Percentiles rank a stretch among this genome's conserved stretches.
These are phyloP conservation scores for Moxostoma hubbsi DNA, from an alignment of 2,797 vertebrate genomes.

Conservation along the genomic window DNA sequence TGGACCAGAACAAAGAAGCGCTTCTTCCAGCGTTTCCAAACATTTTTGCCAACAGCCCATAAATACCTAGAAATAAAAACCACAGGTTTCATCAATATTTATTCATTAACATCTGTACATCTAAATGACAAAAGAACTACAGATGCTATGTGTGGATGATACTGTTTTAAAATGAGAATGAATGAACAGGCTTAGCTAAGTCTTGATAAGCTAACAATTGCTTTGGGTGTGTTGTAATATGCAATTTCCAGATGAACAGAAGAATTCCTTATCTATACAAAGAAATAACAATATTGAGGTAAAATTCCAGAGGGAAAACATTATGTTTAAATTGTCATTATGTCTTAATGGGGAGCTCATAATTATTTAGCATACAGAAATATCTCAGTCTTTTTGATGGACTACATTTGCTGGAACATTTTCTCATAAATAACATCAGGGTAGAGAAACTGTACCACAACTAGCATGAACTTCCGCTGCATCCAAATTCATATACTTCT, in stretches of 20 bases:
- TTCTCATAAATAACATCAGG: neutral
- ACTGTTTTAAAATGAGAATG: neutral
- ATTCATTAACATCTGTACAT: neutral
- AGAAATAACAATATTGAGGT: neutral
- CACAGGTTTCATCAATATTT: constrained; percentile 43
- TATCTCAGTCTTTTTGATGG: neutral
- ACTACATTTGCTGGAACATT: neutral
- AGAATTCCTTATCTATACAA: neutral
- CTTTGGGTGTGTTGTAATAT: too few species aligned
- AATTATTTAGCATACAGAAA: too few species aligned
- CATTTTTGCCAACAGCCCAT: constrained; percentile 99
- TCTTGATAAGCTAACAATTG: too few species aligned
- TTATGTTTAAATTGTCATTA: neutral
- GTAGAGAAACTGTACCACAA: neutral
- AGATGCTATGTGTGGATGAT: neutral
- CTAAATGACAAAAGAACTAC: neutral
- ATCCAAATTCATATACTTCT: too few species aligned
- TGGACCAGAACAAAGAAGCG: constrained; percentile 98
- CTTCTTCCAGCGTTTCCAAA: constrained; percentile 99
- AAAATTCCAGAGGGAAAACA: neutral
- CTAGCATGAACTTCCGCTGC: neutral
- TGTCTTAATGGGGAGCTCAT: too few species aligned
- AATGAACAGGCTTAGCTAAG: too few species aligned
- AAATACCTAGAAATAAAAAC: constrained; percentile 85
- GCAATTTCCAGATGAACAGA: neutral